phyloP scores from a whole-genome alignment of 2,113 vertebrate species.

The Neotragus pygmaeus region DNA sequence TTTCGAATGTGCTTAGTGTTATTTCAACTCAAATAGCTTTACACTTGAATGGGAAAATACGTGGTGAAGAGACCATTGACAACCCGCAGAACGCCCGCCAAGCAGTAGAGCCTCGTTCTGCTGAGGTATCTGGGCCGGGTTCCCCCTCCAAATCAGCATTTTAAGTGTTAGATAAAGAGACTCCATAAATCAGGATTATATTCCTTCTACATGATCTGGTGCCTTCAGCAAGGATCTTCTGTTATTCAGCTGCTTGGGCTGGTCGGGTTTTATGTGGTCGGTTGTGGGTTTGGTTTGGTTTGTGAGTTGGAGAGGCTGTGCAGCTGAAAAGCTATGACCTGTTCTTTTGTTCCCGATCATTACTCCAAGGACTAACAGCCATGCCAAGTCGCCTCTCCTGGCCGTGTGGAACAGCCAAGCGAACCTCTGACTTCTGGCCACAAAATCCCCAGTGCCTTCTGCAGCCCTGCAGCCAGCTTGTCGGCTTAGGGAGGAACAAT shows the following conservation, averaged over 20 bases:
- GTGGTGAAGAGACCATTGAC: neutral
- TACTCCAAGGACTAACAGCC: neutral
- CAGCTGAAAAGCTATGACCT: neutral
- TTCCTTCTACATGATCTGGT: accelerated
- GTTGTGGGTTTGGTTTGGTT: neutral
- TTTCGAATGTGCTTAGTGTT: neutral
- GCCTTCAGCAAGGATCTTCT: neutral
- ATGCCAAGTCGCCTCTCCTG: neutral
- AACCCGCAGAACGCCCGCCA: neutral
- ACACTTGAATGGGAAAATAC: neutral
- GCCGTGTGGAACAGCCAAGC: accelerated
- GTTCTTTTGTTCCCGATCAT: neutral
- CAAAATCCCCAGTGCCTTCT: accelerated
- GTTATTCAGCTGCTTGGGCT: neutral
- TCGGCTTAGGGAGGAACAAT: neutral
- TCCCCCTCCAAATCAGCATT: neutral
- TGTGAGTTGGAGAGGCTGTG: accelerated
- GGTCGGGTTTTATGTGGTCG: neutral
- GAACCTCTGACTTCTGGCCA: neutral
- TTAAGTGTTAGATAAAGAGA: neutral
- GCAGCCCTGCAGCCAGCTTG: neutral
- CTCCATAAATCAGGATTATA: accelerated
- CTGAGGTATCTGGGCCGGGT: accelerated
- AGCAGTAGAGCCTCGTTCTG: accelerated
- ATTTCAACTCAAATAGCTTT: neutral